Evolutionary conservation across 2,888 invertebrate genomes (phyloP), one percentile per base, ranked within the genome.

Genomic region (Tiphia femorata): DNA sequence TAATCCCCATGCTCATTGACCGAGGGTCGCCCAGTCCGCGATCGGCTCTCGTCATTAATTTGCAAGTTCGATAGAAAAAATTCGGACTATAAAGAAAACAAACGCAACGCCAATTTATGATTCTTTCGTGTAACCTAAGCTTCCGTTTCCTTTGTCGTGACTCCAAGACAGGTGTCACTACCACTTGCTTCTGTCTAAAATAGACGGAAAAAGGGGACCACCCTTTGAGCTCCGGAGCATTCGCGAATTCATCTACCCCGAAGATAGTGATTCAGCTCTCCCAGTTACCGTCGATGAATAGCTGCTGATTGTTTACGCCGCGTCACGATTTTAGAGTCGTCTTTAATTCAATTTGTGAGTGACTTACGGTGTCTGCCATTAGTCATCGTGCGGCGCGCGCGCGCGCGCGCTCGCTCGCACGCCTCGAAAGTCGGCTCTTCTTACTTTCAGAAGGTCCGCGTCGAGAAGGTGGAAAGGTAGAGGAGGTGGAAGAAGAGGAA

Each of bases 1-100:
- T 82, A 80, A 81, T 81, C 78, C 70, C 65, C 55, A 65, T 61
- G 65, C 69, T 68, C 72, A 70, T 70, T 72, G 66, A 75, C 73
- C 73, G 73, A 73, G 64, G 73, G 75, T 75, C 70, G 58, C 47
- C 60, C 53, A 60, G 65, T 61, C 61, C 42, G 51, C 50, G 55
- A n/a, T n/a, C n/a, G n/a, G n/a, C n/a, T n/a, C n/a, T n/a, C n/a
- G n/a, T n/a, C n/a, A n/a, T n/a, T n/a, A n/a, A n/a, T n/a, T n/a
- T n/a, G n/a, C n/a, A n/a, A n/a, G n/a, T n/a, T n/a, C n/a, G n/a
- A n/a, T n/a, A n/a, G n/a, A n/a, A n/a, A n/a, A n/a, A n/a, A n/a
- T n/a, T n/a, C n/a, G n/a, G n/a, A n/a, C n/a, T n/a, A n/a, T n/a
- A n/a, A n/a, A n/a, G n/a, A n/a, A n/a, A n/a, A n/a, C n/a, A n/a